Base-by-base conservation (phyloP, 2,888 invertebrate genomes). In the Odontomyia ornata region DNA sequence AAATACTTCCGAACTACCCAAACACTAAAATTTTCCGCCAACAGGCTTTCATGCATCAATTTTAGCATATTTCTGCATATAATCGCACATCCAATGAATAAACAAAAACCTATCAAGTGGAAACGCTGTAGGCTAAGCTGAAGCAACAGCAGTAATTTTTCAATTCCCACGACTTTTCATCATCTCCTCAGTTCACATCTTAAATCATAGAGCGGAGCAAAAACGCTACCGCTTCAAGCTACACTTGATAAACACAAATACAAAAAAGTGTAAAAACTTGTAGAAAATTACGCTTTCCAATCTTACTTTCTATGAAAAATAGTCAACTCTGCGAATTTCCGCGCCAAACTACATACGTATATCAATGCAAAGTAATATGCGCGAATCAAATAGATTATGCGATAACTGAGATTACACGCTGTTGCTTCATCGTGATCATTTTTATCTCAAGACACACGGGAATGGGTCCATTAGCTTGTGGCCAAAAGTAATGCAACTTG, bases 231-330 rank as follows among this genome's bases (percentile, higher is more conserved):
- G 36, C 36, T 9, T 36, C 9, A 9, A 36, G 36, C 5, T 5
- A 3, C 36, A 36, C 36, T 36, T 9, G 5, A 36, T 9, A 3
- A 36, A 9, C 52, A 52, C 52, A 52, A 52, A n/a, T 3, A 52
- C 52, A 52, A 52, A 4, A 52, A 52, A 52, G 18, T 3, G 18
- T 21, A 60, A 60, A 60, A 60, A n/a, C 23, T n/a, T n/a, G 4
- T 23, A 60, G 57, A 21, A 25, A 25, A 60, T 11, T 23, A 11
- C 57, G 23, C 57, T 60, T 60, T 60, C 57, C 57, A 60, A 60
- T 60, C 57, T 60, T 13, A 60, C 57, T 60, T 60, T 60, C 57
- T 11, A 23, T 36, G 36, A 36, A 9, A 9, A 36, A 36, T 36
- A 36, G 36, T 18, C 25, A 23, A 23, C 57, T 21, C 23, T 21